Percentiles rank a stretch among this genome's conserved stretches.
Conservation (phyloP, 35 echinoderm and acorn worm genomes). For the Ophioderma brevispina region DNA sequence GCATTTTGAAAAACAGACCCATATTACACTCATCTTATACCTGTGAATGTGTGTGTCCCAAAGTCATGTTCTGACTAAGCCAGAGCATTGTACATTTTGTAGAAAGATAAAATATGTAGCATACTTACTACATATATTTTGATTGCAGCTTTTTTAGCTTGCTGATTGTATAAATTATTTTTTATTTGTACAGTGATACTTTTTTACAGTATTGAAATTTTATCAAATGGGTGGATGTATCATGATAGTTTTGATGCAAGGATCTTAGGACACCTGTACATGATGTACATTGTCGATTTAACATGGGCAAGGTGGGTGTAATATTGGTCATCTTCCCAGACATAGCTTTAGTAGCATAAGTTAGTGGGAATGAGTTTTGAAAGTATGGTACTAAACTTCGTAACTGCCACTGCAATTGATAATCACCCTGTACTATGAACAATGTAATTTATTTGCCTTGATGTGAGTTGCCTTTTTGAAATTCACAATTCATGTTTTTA, state of each 20-base stretch:
- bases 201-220: slow-evolving; percentile 6
- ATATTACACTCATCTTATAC: neutral
- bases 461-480: slow-evolving; percentile 13
- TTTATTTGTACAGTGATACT: slow-evolving; percentile 7
- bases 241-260: too few relatives aligned
- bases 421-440: neutral
- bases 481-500: slow-evolving; percentile 15
- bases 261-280: too few relatives aligned
- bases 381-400: too few relatives aligned
- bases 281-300: too few relatives aligned
- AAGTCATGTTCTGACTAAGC: neutral
- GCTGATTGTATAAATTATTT: slow-evolving; percentile 9
- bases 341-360: too few relatives aligned
- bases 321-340: too few relatives aligned
- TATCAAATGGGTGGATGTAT: too few relatives aligned
- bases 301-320: too few relatives aligned
- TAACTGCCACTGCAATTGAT: too few relatives aligned
- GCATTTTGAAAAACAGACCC: neutral
- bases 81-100: neutral
- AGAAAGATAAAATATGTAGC: neutral
- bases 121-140: slow-evolving; percentile 8
- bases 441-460: slow-evolving; percentile 14
- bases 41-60: neutral
- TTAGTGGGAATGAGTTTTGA: too few relatives aligned
- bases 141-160: neutral